Conservation (phyloP, 2,797 vertebrate species). For the Ciconia nigra region DNA sequence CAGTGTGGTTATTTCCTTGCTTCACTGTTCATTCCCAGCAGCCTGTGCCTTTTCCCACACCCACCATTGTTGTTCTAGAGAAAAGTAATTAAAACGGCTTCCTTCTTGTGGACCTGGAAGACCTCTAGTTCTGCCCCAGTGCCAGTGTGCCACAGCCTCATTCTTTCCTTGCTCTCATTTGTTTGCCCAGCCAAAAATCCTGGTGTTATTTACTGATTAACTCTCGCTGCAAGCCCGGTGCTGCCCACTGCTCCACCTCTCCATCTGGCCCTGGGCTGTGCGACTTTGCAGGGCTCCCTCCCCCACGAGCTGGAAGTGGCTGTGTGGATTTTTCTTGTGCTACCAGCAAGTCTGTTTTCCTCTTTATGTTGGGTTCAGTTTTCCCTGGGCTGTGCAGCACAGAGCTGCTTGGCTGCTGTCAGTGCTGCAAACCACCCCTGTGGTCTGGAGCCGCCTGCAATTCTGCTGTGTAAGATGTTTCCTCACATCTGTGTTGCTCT, state of each 20-base stretch:
- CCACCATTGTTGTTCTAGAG: not conserved
- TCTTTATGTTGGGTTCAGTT: not conserved
- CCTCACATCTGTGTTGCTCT: not conserved
- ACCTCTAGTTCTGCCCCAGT: not conserved
- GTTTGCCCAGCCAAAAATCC: not conserved
- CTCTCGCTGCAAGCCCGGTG: fast-evolving
- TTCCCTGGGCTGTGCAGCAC: not conserved
- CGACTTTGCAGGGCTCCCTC: not conserved
- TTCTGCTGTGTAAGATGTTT: not conserved
- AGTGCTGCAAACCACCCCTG: not conserved
- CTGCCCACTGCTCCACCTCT: not conserved
- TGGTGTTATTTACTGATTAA: not conserved
- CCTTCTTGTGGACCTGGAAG: not conserved
- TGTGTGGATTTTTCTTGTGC: not conserved
- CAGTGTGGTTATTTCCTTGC: not conserved
- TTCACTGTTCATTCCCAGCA: not conserved
- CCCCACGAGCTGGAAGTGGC: not conserved
- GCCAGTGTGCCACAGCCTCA: not conserved
- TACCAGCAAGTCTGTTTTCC: not conserved
- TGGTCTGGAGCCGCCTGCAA: not conserved
- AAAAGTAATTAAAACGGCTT: not conserved
- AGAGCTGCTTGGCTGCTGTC: not conserved
- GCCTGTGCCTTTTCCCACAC: not conserved
- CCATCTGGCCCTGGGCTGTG: not conserved
- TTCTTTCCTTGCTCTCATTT: not conserved